Conservation (phyloP, 2,888 invertebrate species). For the Doris montereyensis region DNA sequence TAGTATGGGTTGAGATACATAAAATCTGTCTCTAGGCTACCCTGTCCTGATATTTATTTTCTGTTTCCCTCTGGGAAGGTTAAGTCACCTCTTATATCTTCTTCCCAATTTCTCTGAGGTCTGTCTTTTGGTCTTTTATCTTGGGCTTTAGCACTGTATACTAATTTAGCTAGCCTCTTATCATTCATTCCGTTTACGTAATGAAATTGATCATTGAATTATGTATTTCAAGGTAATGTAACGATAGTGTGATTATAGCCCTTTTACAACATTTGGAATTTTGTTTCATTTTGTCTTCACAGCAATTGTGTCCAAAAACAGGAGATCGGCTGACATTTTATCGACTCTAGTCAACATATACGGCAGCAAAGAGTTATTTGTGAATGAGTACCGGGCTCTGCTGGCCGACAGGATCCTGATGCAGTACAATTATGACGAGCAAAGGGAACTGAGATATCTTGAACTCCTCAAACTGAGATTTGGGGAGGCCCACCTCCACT, state of each 20-base stretch:
- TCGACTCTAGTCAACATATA: slow-evolving; percentile 99
- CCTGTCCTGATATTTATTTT: no score
- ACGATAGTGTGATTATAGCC: neutral
- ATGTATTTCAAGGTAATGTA: neutral
- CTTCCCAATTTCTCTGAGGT: no score
- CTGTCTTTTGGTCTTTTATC: no score
- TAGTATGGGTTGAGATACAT: no score
- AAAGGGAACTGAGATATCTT: slow-evolving; percentile 80
- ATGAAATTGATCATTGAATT: no score
- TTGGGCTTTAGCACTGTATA: no score
- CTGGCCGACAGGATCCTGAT: slow-evolving; percentile 82
- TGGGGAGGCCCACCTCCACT: slow-evolving; percentile 95
- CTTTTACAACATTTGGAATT: neutral
- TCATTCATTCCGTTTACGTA: no score
- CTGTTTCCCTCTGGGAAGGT: no score
- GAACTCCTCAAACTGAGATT: slow-evolving; percentile 92
- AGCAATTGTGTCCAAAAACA: slow-evolving; percentile 78
- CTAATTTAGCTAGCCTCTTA: no score
- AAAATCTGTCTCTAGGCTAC: no score
- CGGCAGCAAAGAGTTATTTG: slow-evolving; percentile 97
- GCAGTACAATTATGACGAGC: slow-evolving; percentile 86
- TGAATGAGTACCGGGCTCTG: slow-evolving; percentile 95
- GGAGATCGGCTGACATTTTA: slow-evolving; percentile 89
- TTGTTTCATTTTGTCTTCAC: slow-evolving; percentile 30
- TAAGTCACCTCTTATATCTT: no score